Percentiles rank a stretch among this genome's conserved stretches.
Evolutionary conservation across 2,888 invertebrate genomes (phyloP).

Genomic region (Aphidoletes aphidimyza): DNA sequence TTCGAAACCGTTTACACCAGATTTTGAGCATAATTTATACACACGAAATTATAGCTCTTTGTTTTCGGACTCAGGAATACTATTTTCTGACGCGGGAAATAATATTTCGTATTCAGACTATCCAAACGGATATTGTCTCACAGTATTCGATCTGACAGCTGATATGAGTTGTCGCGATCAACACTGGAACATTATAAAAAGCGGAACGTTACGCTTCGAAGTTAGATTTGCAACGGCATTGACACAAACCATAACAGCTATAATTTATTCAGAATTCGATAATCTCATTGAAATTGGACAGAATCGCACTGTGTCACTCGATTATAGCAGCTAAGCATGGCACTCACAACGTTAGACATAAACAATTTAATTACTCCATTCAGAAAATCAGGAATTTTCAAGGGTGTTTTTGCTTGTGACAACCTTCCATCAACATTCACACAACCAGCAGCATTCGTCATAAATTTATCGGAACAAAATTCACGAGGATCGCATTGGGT

Average conservation of each 20-base stretch:
- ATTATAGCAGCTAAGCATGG: slow-evolving; percentile 38
- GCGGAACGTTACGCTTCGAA: background rate
- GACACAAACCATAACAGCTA: background rate
- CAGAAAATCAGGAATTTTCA: background rate
- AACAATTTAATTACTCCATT: background rate
- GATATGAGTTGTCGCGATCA: background rate
- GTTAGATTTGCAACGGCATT: background rate
- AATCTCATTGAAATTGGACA: slow-evolving; percentile 8
- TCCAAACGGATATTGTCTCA: background rate
- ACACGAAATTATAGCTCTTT: background rate
- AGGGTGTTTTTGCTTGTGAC: slow-evolving; percentile 28
- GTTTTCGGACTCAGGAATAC: background rate
- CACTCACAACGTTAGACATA: too few relatives aligned
- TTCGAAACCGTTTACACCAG: slow-evolving; percentile 1
- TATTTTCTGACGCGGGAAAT: background rate
- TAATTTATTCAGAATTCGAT: slow-evolving; percentile 40
- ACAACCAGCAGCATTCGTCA: background rate
- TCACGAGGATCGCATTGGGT: slow-evolving; percentile 2
- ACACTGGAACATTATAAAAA: slow-evolving; percentile 53
- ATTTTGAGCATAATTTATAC: background rate
- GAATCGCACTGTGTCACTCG: background rate
- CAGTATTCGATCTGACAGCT: slow-evolving; percentile 12
- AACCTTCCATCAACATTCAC: background rate
- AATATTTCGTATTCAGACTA: background rate
- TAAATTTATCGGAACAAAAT: background rate